Base-by-base conservation (phyloP, 2,113 vertebrate species). In the Forbesichthys papilliferus region DNA sequence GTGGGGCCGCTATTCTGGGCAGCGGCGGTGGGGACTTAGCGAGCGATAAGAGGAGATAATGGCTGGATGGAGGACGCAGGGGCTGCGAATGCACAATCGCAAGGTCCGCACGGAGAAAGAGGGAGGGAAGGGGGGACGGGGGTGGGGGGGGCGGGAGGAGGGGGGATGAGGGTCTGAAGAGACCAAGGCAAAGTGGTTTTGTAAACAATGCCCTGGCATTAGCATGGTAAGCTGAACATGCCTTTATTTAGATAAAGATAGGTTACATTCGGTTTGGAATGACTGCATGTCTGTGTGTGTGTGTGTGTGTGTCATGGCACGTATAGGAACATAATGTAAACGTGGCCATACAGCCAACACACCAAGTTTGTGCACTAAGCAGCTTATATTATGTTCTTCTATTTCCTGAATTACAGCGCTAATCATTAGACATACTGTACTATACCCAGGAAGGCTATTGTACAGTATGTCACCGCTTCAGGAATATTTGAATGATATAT, bases 31-130 rank as follows among this genome's bases (percentile, higher is more conserved):
- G 79, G 86, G 88, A 90, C 89, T 92, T 89, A 90, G 77, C 69
- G 77, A 59, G 80, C 85, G 89, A 91, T 91, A 90, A 92, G 89
- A 91, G 87, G 82, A 89, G 88, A 90, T 91, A 91, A 91, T 92
- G 87, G 86, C 79, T 80, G 86, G 78, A 75, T 82, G 76, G 70
- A 68, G 71, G 81, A 82, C 83, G 83, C 85, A 68, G 71, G 66
- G 82, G 75, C 81, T 85, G 87, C 75, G 86, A 86, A 87, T 86
- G 86, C 80, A 84, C 86, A 85, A 76, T 81, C 69, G 67, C 75
- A 51, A 82, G 77, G 80, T 84, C 79, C 10, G 33, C 68, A 20
- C 55, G 20, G 81, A 84, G 77, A 36, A 48, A 57, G 60, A 69
- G 71, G 47, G 49, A 68, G 49, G 67, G 56, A 58, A 51, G 57